Percentiles rank a stretch among this genome's conserved stretches.
Evolutionary conservation across 2,113 vertebrate genomes (phyloP).

Genomic region (Catharus bicknelli): DNA sequence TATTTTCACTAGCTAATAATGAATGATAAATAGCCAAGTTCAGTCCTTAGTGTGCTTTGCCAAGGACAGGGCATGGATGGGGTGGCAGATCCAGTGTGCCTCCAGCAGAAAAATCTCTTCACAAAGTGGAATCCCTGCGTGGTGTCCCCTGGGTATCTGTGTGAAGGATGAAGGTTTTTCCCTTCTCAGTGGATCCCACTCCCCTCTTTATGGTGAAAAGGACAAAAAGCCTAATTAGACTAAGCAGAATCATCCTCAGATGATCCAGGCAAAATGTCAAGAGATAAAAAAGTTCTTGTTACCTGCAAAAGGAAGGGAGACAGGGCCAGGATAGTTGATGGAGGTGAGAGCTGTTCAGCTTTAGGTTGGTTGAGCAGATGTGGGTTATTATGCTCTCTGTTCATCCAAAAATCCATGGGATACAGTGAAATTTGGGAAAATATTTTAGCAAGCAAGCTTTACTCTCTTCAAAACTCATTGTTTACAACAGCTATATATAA

Average conservation of each 20-base stretch:
- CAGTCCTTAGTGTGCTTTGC: neutral
- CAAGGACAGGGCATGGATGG: neutral
- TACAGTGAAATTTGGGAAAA: neutral
- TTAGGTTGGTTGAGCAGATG: neutral
- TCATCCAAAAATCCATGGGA: neutral
- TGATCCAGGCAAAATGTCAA: neutral
- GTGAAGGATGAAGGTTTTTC: neutral
- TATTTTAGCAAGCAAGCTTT: neutral
- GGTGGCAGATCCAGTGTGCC: neutral
- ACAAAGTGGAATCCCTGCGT: neutral
- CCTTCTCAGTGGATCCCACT: neutral
- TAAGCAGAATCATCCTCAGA: neutral
- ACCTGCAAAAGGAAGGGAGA: neutral
- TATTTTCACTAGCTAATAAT: neutral
- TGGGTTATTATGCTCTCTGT: neutral
- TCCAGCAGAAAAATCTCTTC: neutral
- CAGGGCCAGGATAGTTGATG: neutral
- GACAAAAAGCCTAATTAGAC: neutral
- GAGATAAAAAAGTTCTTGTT: neutral
- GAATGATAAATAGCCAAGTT: neutral
- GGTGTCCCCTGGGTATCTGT: fast-evolving
- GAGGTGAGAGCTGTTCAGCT: neutral
- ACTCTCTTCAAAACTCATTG: neutral
- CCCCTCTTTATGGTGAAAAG: neutral
- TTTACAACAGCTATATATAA: neutral